phyloP scores from a whole-genome alignment of 2,113 vertebrate genomes.

The Hippocampus zosterae region DNA sequence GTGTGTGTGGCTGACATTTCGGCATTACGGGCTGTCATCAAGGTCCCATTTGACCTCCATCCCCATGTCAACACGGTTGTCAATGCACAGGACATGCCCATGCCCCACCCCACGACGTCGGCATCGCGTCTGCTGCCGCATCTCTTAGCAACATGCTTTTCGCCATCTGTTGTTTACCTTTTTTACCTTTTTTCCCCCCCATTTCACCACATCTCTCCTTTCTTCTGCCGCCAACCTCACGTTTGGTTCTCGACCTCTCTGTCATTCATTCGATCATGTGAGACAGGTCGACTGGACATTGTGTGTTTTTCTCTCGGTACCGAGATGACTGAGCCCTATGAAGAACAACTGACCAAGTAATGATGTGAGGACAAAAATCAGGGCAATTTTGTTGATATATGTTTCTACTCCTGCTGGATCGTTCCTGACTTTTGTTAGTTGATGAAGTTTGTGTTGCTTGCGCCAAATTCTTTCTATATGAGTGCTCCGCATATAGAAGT shows the following conservation, averaged over 20 bases:
- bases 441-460: too few species aligned
- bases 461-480: too few species aligned
- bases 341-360: too few species aligned
- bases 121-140: conserved; percentile 26
- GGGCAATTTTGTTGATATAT: too few species aligned
- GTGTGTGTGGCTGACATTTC: conserved; percentile 36
- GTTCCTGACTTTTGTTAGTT: too few species aligned
- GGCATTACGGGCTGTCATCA: conserved; percentile 36
- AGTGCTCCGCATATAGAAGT: too few species aligned
- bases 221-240: conserved; percentile 10
- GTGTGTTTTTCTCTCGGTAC: too few species aligned
- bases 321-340: too few species aligned
- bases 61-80: conserved; percentile 40
- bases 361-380: too few species aligned
- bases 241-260: conserved; percentile 6
- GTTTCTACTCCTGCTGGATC: too few species aligned
- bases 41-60: conserved; percentile 52
- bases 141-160: conserved; percentile 51
- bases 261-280: conserved; percentile 6
- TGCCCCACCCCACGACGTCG: conserved; percentile 34
- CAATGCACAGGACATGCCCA: conserved; percentile 46
- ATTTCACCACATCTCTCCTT: conserved; percentile 31
- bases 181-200: conserved; percentile 6
- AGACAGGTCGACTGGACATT: conserved; percentile 12
- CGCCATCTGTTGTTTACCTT: conserved; percentile 69